Percentiles rank a stretch among this genome's conserved stretches.
Conservation (phyloP, 2,797 vertebrate species). For the Mormyrops boulengeri region DNA sequence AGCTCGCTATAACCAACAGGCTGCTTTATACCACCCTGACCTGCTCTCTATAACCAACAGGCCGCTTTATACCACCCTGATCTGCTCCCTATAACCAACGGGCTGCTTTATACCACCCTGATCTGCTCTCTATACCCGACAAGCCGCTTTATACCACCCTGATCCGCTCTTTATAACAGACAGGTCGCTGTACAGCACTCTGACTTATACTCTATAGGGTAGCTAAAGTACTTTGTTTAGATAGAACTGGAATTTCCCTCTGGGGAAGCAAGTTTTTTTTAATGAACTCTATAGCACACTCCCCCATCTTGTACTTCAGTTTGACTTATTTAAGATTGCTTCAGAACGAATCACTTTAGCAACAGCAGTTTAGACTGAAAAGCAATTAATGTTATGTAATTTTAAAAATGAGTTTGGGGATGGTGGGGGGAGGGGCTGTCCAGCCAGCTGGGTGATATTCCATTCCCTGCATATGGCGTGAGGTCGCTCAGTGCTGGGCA, state of each 20-base stretch:
- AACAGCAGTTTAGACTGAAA: background rate
- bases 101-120: background rate
- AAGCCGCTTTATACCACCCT: background rate
- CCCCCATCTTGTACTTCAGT: background rate
- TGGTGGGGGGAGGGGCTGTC: background rate
- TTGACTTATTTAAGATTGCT: background rate
- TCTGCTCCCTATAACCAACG: too few relatives aligned
- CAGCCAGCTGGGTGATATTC: background rate
- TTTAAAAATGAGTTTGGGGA: background rate
- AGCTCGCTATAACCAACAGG: background rate
- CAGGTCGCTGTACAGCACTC: too few relatives aligned
- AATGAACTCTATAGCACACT: background rate
- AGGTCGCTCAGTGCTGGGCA: background rate
- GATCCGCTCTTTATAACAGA: background rate
- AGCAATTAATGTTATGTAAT: background rate
- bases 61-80: too few relatives aligned
- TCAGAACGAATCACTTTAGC: background rate
- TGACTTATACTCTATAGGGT: background rate
- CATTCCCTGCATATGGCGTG: background rate
- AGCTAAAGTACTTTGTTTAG: background rate
- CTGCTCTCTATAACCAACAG: too few relatives aligned
- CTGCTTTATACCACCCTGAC: too few relatives aligned
- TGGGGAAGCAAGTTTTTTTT: background rate
- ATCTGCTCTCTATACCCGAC: background rate
- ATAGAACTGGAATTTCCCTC: background rate